These are phyloP conservation scores for Drosophila anomelani DNA, from an alignment of 2,888 invertebrate genomes.

Conservation along the genomic window DNA sequence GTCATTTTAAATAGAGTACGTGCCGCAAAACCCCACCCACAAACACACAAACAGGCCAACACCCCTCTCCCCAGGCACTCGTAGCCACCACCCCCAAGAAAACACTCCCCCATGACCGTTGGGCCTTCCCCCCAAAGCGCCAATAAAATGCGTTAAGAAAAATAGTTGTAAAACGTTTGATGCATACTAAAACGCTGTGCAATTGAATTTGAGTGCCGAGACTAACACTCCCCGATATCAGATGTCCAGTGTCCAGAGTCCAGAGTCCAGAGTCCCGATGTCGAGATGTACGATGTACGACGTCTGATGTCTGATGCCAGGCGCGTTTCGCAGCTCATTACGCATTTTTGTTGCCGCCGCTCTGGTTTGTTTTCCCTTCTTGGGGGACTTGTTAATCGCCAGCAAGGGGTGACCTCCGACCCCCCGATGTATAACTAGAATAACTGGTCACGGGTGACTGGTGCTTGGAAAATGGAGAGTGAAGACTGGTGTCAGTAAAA, in stretches of 20 bases:
- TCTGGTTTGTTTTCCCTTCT: constrained; percentile 26
- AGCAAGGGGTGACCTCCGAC: constrained; percentile 22
- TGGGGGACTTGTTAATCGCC: constrained; percentile 32
- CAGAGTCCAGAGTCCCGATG: not conserved
- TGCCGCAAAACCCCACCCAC: constrained; percentile 39
- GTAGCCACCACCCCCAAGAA: not conserved
- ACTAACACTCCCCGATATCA: constrained; percentile 19
- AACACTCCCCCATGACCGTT: constrained; percentile 20
- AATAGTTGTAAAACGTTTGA: constrained; percentile 81
- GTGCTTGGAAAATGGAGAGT: not conserved
- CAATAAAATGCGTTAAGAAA: constrained; percentile 80
- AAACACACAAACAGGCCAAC: not conserved
- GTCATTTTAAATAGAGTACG: constrained; percentile 74
- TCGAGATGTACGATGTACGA: constrained; percentile 1
- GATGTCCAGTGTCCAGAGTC: constrained; percentile 6
- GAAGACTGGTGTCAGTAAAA: not conserved
- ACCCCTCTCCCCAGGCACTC: constrained; percentile 2
- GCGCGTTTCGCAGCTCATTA: constrained; percentile 75
- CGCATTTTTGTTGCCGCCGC: constrained; percentile 37
- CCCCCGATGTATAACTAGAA: not conserved
- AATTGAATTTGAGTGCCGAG: constrained; percentile 71
- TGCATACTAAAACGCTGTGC: constrained; percentile 79
- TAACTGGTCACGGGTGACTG: constrained; percentile 3
- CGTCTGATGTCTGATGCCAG: constrained; percentile 39
- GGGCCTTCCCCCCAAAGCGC: constrained; percentile 59